A percentile compares a stretch with the other conserved stretches of the same genome.
phyloP scores from a whole-genome alignment of 2,888 invertebrate species.

The Sphaeridia pumilis region DNA sequence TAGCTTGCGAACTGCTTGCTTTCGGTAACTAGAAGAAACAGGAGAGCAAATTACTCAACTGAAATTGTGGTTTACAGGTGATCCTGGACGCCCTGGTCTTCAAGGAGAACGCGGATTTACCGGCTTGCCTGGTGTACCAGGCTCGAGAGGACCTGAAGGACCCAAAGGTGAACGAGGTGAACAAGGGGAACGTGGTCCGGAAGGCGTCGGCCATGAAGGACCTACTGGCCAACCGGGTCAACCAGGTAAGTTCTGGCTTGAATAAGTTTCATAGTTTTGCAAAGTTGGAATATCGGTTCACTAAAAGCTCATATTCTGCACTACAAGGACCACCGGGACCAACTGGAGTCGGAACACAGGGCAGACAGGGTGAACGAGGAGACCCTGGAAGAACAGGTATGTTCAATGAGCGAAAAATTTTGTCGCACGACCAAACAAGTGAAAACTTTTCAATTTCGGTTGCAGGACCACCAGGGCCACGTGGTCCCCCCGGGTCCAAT shows the following conservation, averaged over 20 bases:
- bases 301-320: too few species aligned
- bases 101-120: slow-evolving; percentile 54
- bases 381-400: slow-evolving; percentile 60
- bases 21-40: too few species aligned
- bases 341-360: slow-evolving; percentile 52
- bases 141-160: slow-evolving; percentile 51
- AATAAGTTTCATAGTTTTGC: too few species aligned
- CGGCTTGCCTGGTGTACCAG: slow-evolving; percentile 51
- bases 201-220: slow-evolving; percentile 63
- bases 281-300: too few species aligned
- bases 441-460: too few species aligned
- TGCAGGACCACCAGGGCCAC: slow-evolving; percentile 46
- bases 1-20: too few species aligned
- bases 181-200: slow-evolving; percentile 58
- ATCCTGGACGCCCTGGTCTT: slow-evolving; percentile 53
- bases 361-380: slow-evolving; percentile 64
- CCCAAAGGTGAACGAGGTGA: slow-evolving; percentile 55
- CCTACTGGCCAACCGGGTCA: slow-evolving; percentile 57
- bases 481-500: slow-evolving; percentile 47
- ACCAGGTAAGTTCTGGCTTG: too few species aligned
- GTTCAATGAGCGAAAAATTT: too few species aligned
- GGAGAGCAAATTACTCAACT: too few species aligned
- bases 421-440: too few species aligned
- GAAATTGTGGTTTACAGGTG: too few species aligned
- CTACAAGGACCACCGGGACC: slow-evolving; percentile 59